Base-by-base conservation (phyloP, 1,140 invertebrate species). In the Cardiocondyla obscurior region DNA sequence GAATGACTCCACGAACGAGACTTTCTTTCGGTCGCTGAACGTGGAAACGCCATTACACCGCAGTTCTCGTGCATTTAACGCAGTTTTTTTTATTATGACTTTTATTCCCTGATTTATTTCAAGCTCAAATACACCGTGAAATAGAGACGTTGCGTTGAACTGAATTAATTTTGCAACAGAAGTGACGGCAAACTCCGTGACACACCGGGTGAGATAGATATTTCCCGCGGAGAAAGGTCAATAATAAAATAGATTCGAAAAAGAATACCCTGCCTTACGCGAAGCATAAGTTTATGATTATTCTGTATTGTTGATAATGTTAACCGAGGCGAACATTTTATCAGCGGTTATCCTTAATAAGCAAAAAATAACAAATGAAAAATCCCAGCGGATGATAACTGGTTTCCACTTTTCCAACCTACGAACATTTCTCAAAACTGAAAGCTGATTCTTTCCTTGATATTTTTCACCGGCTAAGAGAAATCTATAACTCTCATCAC, bases 11-110 rank as follows among this genome's bases (percentile, higher is more conserved):
- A 39, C 74, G 33, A 77, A 65, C 60, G 33, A 77, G 62, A 69
- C 62, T 67, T 69, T 49, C 74, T 79, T 39, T 42, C 46, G 46
- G 46, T 67, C 58, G 74, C 36, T 77, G 74, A 77, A 77, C 74
- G 25, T 30, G 33, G 14, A 62, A 36, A 16, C 19, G 39, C 28
- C 33, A 62, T 77, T 19, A 30, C 30, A 65, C 49, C 60, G 19
- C 42, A 79, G 28, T 79, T 79, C 62, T 55, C 62, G 19, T 25
- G 46, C 36, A 39, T 79, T 79, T 79, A 79, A 79, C 33, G 44
- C 22, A 28, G 22, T 6, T 33, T 53, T 64, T 77, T 51, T 79
- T 79, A 69, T 36, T 39, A 36, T 16, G 1, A 53, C 10, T 64
- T 42, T 67, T 36, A 79, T 79, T 53, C 36, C 12, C 53, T 62